These are phyloP conservation scores for Callipepla californica DNA, from an alignment of 2,113 vertebrate species.

Conservation along the genomic window DNA sequence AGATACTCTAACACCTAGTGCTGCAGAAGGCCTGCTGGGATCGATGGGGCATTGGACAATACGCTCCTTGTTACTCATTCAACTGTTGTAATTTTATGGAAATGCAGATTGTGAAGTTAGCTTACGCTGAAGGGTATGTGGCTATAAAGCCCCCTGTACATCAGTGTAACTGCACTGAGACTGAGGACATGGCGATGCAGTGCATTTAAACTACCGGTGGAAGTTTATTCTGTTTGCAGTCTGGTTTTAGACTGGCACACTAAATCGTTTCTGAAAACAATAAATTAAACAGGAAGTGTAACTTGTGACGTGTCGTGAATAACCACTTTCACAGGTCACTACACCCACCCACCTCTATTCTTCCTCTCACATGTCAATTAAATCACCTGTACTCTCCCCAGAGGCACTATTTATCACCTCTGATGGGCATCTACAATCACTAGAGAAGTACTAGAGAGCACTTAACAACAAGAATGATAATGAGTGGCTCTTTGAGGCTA, in stretches of 20 bases:
- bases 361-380: conserved; percentile 44
- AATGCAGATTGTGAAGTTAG: neutral
- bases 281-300: conserved; percentile 20
- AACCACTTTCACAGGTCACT: conserved; percentile 17
- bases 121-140: neutral
- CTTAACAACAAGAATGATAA: conserved; percentile 71
- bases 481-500: conserved; percentile 68
- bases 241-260: neutral
- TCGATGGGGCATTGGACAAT: neutral
- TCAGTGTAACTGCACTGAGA: neutral
- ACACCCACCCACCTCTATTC: neutral
- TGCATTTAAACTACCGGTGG: neutral
- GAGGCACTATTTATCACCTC: conserved; percentile 67
- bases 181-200: neutral
- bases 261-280: conserved; percentile 38
- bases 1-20: neutral
- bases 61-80: neutral
- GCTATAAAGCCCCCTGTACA: neutral
- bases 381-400: conserved; percentile 40
- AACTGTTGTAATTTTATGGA: neutral
- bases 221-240: neutral
- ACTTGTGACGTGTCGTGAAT: neutral
- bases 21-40: neutral
- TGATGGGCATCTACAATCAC: conserved; percentile 74
- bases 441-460: conserved; percentile 43